A percentile compares a stretch with the other conserved stretches of the same genome.
Conservation (phyloP, 2,113 vertebrate species). For the Laterallus jamaicensis region DNA sequence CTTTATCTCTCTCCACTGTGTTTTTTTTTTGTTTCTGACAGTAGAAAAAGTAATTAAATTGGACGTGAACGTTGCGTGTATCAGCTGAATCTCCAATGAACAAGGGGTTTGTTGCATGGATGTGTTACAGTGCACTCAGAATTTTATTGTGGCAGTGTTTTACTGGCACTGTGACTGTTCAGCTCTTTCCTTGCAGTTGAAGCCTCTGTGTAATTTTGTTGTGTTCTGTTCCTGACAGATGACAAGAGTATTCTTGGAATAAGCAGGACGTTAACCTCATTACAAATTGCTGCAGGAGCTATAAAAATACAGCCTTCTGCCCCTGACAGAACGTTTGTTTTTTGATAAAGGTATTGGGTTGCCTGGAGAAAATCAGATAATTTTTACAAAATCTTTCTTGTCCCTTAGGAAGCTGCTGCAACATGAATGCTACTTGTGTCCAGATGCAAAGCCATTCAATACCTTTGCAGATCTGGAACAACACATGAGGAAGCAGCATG, state of each 20-base stretch:
- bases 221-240: background rate
- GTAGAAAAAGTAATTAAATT: background rate
- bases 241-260: background rate
- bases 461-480: slow-evolving; percentile 93
- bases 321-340: background rate
- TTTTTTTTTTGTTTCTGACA: background rate
- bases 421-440: slow-evolving; percentile 86
- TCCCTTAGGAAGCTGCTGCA: slow-evolving; percentile 86
- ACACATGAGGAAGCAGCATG: slow-evolving; percentile 96
- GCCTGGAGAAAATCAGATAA: background rate
- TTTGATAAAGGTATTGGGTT: accelerated
- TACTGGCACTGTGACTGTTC: background rate
- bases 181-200: background rate
- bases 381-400: background rate
- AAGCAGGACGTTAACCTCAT: background rate
- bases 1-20: accelerated
- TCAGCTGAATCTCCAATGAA: background rate
- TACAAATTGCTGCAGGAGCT: background rate
- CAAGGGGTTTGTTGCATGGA: background rate
- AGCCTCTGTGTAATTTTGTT: background rate
- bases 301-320: background rate
- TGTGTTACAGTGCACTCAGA: accelerated
- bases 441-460: slow-evolving; percentile 84
- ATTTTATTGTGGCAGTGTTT: background rate
- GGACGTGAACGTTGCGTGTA: background rate